Evolutionary conservation across 37 sponge, comb jelly and placozoan genomes (phyloP).

Genomic region (Petrosia ficiformis): DNA sequence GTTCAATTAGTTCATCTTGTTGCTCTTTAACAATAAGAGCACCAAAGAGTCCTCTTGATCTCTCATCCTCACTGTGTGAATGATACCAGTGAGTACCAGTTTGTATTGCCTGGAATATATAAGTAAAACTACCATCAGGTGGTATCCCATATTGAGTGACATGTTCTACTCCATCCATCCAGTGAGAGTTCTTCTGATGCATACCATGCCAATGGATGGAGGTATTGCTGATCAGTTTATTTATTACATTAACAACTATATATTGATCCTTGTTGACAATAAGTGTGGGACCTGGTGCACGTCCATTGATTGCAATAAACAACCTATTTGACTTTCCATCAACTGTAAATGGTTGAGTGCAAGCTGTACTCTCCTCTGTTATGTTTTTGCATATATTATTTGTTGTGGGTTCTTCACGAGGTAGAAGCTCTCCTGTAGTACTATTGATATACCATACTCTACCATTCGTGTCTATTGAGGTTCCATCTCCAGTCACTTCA

Average conservation of each 20-base stretch:
- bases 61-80: constrained; percentile 71
- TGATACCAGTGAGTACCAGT: constrained; percentile 88
- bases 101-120: constrained; percentile 56
- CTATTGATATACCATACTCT: constrained; percentile 2
- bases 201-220: constrained; percentile 88
- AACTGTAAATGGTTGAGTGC: constrained; percentile 35
- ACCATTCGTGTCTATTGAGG: constrained; percentile 26
- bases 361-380: too few species aligned
- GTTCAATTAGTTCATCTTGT: neutral
- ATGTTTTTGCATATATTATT: neutral
- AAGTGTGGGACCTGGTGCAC: constrained; percentile 59
- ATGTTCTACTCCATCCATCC: constrained; percentile 78
- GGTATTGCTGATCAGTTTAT: constrained; percentile 57
- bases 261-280: constrained; percentile 38
- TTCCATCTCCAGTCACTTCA: neutral
- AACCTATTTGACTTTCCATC: constrained; percentile 49
- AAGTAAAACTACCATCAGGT: constrained; percentile 43
- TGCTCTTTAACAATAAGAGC: constrained; percentile 66
- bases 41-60: constrained; percentile 79
- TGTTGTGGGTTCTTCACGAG: neutral
- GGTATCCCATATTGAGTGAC: constrained; percentile 67
- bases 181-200: constrained; percentile 63
- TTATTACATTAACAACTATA: constrained; percentile 44
- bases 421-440: constrained; percentile 41
- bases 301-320: constrained; percentile 53